Conservation (phyloP, 2,888 invertebrate genomes). For the Aphodius granarius region DNA sequence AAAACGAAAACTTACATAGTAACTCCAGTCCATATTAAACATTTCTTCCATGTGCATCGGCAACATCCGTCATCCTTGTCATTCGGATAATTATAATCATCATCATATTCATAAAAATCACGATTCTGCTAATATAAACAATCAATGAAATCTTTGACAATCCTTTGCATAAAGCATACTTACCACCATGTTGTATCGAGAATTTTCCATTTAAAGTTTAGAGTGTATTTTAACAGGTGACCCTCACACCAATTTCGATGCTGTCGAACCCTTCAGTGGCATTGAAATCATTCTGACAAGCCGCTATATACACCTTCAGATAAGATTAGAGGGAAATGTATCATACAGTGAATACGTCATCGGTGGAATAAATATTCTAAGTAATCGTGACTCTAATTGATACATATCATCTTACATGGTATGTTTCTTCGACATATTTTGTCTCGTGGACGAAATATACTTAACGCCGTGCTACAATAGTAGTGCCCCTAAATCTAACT, state of each 20-base stretch:
- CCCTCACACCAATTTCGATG: neutral
- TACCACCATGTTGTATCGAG: neutral
- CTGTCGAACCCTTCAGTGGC: neutral
- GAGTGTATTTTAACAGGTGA: neutral
- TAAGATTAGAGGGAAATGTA: neutral
- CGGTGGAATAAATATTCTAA: neutral
- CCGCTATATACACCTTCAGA: neutral
- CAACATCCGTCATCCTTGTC: neutral
- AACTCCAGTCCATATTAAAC: constrained; percentile 2
- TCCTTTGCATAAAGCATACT: neutral
- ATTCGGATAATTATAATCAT: neutral
- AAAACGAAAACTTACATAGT: constrained; percentile 4
- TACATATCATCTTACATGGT: neutral
- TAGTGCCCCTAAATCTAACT: no score
- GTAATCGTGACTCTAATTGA: neutral
- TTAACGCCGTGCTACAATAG: no score
- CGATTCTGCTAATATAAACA: neutral
- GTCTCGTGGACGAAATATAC: no score
- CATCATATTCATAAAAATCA: neutral
- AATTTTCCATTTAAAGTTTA: neutral
- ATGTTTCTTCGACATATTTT: neutral
- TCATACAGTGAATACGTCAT: neutral
- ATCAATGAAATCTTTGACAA: neutral
- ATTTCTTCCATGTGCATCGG: neutral
- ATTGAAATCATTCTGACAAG: neutral